phyloP scores from a whole-genome alignment of 2,113 vertebrate genomes.

The Antechinus flavipes region DNA sequence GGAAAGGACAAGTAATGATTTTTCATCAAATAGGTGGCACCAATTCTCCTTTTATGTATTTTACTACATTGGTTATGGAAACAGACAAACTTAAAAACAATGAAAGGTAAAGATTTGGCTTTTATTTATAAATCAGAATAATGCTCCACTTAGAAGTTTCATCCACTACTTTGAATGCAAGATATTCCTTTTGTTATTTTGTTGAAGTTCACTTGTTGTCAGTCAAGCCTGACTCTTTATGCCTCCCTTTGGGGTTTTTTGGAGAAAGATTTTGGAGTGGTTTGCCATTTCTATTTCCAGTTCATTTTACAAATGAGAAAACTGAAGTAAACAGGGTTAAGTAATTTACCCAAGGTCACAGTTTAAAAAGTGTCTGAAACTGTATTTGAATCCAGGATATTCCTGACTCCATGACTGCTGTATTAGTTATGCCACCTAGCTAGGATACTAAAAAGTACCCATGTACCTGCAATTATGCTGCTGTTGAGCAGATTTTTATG shows the following conservation, averaged over 20 bases:
- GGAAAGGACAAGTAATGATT: neutral
- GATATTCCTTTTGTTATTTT: neutral
- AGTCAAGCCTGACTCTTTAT: neutral
- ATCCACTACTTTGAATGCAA: constrained; percentile 56
- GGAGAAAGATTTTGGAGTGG: neutral
- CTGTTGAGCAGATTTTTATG: constrained; percentile 62
- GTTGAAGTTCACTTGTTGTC: neutral
- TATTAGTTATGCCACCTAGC: neutral
- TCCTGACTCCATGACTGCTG: neutral
- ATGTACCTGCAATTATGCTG: constrained; percentile 30
- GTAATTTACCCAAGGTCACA: neutral
- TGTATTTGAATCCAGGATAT: neutral
- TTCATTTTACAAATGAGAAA: neutral
- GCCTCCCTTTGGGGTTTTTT: neutral
- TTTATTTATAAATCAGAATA: constrained; percentile 10
- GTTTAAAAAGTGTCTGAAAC: neutral
- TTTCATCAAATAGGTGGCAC: neutral
- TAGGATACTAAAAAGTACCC: neutral
- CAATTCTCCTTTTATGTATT: constrained; percentile 6
- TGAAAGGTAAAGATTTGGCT: neutral
- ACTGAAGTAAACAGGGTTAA: neutral
- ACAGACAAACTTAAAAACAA: constrained; percentile 34
- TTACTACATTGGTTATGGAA: neutral
- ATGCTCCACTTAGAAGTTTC: neutral
- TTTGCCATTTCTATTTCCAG: neutral